These are phyloP conservation scores for Marcusenius ussheri DNA, from an alignment of 2,113 vertebrate genomes.

Conservation along the genomic window DNA sequence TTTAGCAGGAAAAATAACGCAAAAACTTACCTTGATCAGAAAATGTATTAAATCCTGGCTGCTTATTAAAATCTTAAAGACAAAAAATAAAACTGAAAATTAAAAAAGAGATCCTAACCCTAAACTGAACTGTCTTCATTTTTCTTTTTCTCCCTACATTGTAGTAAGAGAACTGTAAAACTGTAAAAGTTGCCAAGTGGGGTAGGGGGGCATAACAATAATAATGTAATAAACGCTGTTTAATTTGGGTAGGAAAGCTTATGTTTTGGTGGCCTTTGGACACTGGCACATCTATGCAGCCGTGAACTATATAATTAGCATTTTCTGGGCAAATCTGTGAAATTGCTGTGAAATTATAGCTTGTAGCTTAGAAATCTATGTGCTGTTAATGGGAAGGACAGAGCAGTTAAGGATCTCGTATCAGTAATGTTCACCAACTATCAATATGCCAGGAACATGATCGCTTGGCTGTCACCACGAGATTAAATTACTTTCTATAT, in stretches of 20 bases:
- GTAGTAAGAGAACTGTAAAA: neutral
- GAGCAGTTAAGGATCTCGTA: neutral
- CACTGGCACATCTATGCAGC: neutral
- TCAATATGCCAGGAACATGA: neutral
- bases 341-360: neutral
- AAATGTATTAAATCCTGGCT: neutral
- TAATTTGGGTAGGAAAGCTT: neutral
- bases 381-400: neutral
- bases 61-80: neutral
- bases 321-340: neutral
- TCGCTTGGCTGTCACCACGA: neutral
- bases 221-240: neutral
- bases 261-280: neutral
- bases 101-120: neutral
- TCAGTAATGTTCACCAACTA: neutral
- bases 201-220: neutral
- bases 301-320: neutral
- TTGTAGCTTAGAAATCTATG: neutral
- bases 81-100: neutral
- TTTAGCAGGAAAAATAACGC: neutral
- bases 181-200: neutral
- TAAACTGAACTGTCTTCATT: neutral
- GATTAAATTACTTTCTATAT: neutral
- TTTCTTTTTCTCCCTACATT: neutral
- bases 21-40: neutral